Base-by-base conservation (phyloP, 64 coral and sea anemone species). In the Porites lutea region DNA sequence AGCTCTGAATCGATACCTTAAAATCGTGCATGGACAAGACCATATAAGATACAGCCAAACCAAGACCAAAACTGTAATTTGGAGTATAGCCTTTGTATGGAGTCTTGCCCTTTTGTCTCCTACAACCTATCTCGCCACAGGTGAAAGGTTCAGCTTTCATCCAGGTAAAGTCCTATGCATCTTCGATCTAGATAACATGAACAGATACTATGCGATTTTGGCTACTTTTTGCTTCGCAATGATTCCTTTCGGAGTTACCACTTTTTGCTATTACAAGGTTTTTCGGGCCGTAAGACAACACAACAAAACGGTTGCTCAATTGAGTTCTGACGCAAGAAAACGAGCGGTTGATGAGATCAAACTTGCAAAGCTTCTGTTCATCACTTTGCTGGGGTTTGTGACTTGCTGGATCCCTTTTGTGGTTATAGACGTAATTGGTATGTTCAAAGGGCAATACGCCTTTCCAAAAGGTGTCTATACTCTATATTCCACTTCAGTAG, bases 321-420 rank as follows among this genome's bases (percentile, higher is more conserved):
- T 19, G 8, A 78, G 51, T 1, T 21, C 48, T 11, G 47, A 9
- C 4, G 54, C 82, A 2, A 47, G 82, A 7, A 86, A 13, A 18
- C 43, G n/a, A 52, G 90, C 82, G 5, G 74, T 92, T 13, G 46
- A 65, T 14, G 90, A 92, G 48, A 64, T 92, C 7, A 87, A 87
- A 68, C 71, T 92, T 16, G 83, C 90, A 0, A 92, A 92, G 59
- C 82, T 84, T 12, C 21, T 92, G 13, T 84, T 92, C n/a, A 46
- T 68, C 6, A 92, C 87, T 87, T 23, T 92, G 14, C 53, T 92
- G 7, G 71, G 90, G 0, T 92, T 92, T 54, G 51, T 51, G 1
- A 51, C 83, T 37, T 92, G 90, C 27, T 92, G 90, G 90, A 87
- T 48, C 6, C 90, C 90, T n/a, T 92, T 92, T 53, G n/a, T 92